Evolutionary conservation across 2,113 vertebrate species (phyloP).

Genomic region (Cavia porcellus): DNA sequence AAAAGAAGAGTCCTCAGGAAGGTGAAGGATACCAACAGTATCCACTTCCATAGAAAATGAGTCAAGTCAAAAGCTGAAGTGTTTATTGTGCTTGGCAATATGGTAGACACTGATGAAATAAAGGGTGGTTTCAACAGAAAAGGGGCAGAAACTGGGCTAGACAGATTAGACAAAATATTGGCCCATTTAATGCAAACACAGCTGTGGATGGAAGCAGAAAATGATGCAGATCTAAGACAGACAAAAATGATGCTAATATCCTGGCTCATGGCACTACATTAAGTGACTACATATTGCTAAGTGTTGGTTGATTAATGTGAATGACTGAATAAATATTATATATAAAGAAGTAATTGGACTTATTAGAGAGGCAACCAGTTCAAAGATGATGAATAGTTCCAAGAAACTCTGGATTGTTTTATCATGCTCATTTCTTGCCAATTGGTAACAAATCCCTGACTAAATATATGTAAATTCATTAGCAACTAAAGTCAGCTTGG

Average conservation of each 20-base stretch:
- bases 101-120: not conserved
- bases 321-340: not conserved
- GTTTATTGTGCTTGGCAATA: not conserved
- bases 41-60: not conserved
- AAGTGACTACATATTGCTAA: not conserved
- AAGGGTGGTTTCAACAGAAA: not conserved
- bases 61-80: not conserved
- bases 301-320: not conserved
- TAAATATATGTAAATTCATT: not conserved
- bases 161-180: not conserved
- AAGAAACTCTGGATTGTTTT: not conserved
- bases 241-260: not conserved
- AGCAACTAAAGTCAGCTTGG: constrained; percentile 6
- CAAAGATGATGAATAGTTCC: not conserved
- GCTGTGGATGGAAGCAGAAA: not conserved
- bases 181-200: not conserved
- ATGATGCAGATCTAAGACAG: not conserved
- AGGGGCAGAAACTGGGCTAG: not conserved
- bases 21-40: not conserved
- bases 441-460: constrained; percentile 9
- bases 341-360: not conserved
- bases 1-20: not conserved
- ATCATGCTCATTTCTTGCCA: constrained; percentile 21
- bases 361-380: constrained; percentile 26
- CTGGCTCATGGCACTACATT: not conserved